Base-by-base conservation (phyloP, 2,797 vertebrate genomes). In the Botia kubotai region DNA sequence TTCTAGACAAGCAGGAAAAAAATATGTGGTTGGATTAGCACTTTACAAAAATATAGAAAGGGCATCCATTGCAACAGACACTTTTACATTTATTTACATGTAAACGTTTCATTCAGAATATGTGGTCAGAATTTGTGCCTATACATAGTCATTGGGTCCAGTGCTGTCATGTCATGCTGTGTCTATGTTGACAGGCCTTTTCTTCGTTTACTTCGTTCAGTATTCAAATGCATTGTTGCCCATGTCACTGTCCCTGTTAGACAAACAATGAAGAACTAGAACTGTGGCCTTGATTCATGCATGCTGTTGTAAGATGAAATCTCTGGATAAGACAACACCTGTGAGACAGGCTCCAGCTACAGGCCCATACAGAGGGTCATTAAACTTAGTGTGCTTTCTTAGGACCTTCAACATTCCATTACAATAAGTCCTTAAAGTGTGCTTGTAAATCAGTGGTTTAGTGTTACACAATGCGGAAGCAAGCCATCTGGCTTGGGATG, bases 191-290 rank as follows among this genome's bases (percentile, higher is more conserved):
- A 69, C 53, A 78, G 19, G 13, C 75, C 74, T 46, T 52, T 76
- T 66, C 19, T 63, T 63, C 2, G 33, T 7, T 63, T 13, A 33
- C 43, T 43, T 72, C 17, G 4, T 76, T 79, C 43, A 58, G 62
- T 79, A 79, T 83, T 76, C 68, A 50, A 33, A 57, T 46, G 53
- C 13, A 14, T 69, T 53, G 3, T 6, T 6, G 4, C 52, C 84
- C 74, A 70, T 76, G 78, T 84, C 23, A 73, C 63, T 65, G 75
- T 69, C 53, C 88, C 86, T 71, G 86, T 86, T 79, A 81, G 80
- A 85, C 73, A 80, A 82, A 90, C 84, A 90, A 90, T 88, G 83
- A 87, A 66, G 76, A 87, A 83, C 79, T 78, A 85, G 88, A 84
- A 85, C 66, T 86, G 72, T 72, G 72, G 81, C 83, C 82, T 85